These are phyloP conservation scores for Gouania willdenowi DNA, from an alignment of 2,797 vertebrate species.

Conservation along the genomic window DNA sequence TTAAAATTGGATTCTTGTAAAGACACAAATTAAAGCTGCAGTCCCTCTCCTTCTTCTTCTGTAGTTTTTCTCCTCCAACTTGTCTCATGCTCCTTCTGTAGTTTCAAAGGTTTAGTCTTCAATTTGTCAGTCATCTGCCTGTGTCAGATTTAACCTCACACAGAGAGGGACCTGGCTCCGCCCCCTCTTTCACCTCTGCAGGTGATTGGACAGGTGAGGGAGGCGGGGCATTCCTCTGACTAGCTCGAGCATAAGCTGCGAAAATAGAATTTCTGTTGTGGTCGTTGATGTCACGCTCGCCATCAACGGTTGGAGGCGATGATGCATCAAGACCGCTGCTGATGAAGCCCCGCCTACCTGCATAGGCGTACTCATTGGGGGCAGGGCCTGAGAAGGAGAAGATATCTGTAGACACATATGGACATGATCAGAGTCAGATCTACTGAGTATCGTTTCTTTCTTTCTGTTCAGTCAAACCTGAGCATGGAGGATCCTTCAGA, in stretches of 20 bases:
- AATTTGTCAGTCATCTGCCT: constrained; percentile 4
- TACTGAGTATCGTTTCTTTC: background rate
- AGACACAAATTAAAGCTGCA: too few relatives aligned
- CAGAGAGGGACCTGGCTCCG: constrained; percentile 18
- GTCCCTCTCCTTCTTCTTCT: too few relatives aligned
- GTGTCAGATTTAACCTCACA: constrained; percentile 13
- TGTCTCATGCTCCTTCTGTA: too few relatives aligned
- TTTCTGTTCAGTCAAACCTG: background rate
- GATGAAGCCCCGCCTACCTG: background rate
- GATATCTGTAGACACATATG: background rate
- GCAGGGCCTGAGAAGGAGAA: background rate
- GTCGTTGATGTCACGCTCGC: background rate
- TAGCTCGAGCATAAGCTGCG: constrained; percentile 39
- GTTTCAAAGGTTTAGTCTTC: too few relatives aligned
- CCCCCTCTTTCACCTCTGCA: constrained; percentile 10
- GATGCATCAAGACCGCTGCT: too few relatives aligned
- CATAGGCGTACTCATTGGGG: constrained; percentile 12
- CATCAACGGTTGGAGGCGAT: too few relatives aligned
- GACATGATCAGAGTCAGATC: too few relatives aligned
- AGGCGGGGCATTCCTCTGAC: constrained; percentile 21
- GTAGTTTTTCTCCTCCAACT: too few relatives aligned
- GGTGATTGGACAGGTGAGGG: background rate
- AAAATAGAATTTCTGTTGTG: constrained; percentile 3
- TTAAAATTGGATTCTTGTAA: too few relatives aligned
- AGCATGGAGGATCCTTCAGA: constrained; percentile 16